phyloP scores from a whole-genome alignment of 92 coral and sea anemone species.

The Plumapathes pennacea region DNA sequence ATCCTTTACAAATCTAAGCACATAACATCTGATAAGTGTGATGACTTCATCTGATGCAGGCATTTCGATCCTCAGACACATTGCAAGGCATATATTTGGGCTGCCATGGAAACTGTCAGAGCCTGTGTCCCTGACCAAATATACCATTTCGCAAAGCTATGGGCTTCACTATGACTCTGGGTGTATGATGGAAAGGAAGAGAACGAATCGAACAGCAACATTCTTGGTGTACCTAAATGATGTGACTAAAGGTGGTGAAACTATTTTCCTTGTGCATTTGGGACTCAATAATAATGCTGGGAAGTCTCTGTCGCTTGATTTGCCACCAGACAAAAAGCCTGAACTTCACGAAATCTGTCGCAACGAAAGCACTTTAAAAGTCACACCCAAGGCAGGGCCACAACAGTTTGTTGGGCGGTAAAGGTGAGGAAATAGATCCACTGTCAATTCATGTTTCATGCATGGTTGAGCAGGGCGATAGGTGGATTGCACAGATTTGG shows the following conservation, averaged over 20 bases:
- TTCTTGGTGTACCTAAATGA: conserved; percentile 64
- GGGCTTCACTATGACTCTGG: conserved; percentile 72
- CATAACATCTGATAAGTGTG: no score
- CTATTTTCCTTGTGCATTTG: conserved; percentile 33
- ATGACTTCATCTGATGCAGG: conserved; percentile 33
- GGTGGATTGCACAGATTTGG: conserved; percentile 78
- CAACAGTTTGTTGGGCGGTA: conserved; percentile 22
- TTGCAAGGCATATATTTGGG: conserved; percentile 62
- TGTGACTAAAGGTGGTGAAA: conserved; percentile 63
- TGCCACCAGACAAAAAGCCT: no score
- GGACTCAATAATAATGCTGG: background rate
- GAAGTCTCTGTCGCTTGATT: no score
- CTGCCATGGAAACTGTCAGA: conserved; percentile 70
- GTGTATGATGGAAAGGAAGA: conserved; percentile 44
- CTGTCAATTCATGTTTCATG: conserved; percentile 70
- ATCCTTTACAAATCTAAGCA: no score
- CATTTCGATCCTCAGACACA: conserved; percentile 29
- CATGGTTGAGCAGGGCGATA: conserved; percentile 55
- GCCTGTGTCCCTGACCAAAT: conserved; percentile 66
- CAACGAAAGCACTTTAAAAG: conserved; percentile 22
- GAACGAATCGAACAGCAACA: conserved; percentile 55
- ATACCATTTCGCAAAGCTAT: conserved; percentile 53
- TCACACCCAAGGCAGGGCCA: conserved; percentile 41
- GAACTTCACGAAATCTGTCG: conserved; percentile 47
- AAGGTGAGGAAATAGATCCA: conserved; percentile 43